These are phyloP conservation scores for Bagarius yarrelli DNA, from an alignment of 2,113 vertebrate genomes.

Conservation along the genomic window DNA sequence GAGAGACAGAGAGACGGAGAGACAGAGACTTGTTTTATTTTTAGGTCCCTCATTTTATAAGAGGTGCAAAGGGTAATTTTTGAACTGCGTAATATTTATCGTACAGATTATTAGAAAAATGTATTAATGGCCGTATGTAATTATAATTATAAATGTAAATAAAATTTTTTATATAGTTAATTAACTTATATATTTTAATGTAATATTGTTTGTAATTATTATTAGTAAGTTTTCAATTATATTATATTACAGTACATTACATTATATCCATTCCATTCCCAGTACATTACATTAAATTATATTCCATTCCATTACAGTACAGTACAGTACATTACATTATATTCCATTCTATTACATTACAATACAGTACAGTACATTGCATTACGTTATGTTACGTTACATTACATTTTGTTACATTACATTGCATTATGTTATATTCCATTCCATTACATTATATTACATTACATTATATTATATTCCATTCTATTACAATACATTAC, in stretches of 20 bases:
- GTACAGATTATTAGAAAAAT: background rate
- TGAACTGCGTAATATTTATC: background rate
- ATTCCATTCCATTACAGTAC: too few relatives aligned
- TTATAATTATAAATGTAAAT: background rate
- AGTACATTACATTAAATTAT: too few relatives aligned
- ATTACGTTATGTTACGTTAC: too few relatives aligned
- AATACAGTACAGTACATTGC: background rate
- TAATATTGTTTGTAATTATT: background rate
- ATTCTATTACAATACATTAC: too few relatives aligned
- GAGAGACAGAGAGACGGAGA: slow-evolving; percentile 13
- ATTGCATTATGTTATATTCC: too few relatives aligned
- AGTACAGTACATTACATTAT: background rate
- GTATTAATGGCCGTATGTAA: background rate
- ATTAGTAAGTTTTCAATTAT: background rate
- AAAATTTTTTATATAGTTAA: background rate
- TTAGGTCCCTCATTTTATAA: slow-evolving; percentile 29
- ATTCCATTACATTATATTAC: too few relatives aligned
- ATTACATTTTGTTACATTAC: too few relatives aligned
- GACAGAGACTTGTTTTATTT: slow-evolving; percentile 26
- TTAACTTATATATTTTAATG: background rate
- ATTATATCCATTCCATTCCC: background rate
- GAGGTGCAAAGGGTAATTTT: slow-evolving; percentile 36
- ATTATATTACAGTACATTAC: background rate
- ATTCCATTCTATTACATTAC: background rate
- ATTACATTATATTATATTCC: too few relatives aligned